phyloP scores from a whole-genome alignment of 2,797 vertebrate species.

The Agapornis canus region DNA sequence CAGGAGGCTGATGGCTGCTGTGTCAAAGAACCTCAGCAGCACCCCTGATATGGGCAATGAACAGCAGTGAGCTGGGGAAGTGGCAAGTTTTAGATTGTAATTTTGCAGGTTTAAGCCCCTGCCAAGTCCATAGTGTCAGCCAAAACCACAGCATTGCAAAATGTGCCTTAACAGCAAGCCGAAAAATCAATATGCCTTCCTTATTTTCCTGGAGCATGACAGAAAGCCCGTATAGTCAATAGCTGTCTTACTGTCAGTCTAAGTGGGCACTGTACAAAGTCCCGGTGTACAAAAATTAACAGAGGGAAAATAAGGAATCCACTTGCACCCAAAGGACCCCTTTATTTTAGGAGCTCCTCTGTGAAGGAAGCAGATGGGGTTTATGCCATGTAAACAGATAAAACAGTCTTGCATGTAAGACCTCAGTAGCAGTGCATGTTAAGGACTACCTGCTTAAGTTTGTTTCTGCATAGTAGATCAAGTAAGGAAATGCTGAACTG shows the following conservation, averaged over 20 bases:
- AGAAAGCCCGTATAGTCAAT: neutral
- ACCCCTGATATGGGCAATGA: neutral
- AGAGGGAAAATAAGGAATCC: neutral
- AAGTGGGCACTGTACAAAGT: neutral
- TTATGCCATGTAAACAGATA: neutral
- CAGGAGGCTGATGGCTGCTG: neutral
- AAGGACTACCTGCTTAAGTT: neutral
- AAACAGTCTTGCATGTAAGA: neutral
- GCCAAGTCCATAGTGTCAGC: neutral
- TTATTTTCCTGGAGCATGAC: constrained; percentile 1
- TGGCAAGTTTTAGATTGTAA: neutral
- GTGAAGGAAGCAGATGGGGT: neutral
- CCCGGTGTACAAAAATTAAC: neutral
- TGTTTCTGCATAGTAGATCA: neutral
- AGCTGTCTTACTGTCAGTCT: neutral
- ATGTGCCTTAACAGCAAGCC: neutral
- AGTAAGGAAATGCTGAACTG: neutral
- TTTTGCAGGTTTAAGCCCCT: constrained; percentile 26
- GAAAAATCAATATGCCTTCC: constrained; percentile 37
- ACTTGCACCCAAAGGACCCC: neutral
- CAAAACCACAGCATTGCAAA: constrained; percentile 51
- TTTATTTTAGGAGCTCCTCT: neutral
- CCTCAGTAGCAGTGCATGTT: neutral
- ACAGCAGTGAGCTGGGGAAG: neutral
- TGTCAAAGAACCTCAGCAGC: neutral